Evolutionary conservation across 2,888 invertebrate species (phyloP).

Genomic region (Lydus trimaculatus): DNA sequence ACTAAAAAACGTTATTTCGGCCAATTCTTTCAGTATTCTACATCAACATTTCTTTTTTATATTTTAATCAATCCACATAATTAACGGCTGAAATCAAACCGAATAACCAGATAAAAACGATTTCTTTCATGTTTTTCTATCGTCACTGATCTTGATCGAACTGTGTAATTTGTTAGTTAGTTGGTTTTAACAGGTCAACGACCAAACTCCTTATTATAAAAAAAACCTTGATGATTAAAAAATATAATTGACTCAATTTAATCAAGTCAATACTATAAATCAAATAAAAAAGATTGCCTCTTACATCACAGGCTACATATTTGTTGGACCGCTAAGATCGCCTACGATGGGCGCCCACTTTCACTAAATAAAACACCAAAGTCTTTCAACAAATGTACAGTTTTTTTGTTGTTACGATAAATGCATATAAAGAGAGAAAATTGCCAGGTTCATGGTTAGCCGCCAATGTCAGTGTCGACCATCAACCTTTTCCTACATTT

Average conservation of each 20-base stretch:
- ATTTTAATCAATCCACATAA: too few species aligned
- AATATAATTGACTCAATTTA: not conserved
- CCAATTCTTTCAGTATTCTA: too few species aligned
- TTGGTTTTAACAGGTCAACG: not conserved
- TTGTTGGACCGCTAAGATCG: conserved; percentile 11
- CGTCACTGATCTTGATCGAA: too few species aligned
- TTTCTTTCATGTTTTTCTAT: too few species aligned
- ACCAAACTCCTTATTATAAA: not conserved
- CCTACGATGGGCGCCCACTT: conserved; percentile 33
- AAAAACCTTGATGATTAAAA: not conserved
- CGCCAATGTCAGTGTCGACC: conserved; percentile 30
- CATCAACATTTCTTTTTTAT: too few species aligned
- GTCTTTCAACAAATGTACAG: not conserved
- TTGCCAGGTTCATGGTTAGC: conserved; percentile 23
- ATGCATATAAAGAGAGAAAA: conserved; percentile 14
- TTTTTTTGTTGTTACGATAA: conserved; percentile 7
- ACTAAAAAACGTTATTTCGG: too few species aligned
- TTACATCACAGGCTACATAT: not conserved
- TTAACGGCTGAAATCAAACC: too few species aligned
- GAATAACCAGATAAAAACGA: too few species aligned
- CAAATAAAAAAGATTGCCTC: not conserved
- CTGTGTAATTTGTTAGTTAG: not conserved
- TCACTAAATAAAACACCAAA: conserved; percentile 19
- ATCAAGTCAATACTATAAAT: not conserved
- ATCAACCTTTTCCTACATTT: conserved; percentile 21